phyloP scores from a whole-genome alignment of 1,140 invertebrate genomes.

The Matsumurasca onukii region DNA sequence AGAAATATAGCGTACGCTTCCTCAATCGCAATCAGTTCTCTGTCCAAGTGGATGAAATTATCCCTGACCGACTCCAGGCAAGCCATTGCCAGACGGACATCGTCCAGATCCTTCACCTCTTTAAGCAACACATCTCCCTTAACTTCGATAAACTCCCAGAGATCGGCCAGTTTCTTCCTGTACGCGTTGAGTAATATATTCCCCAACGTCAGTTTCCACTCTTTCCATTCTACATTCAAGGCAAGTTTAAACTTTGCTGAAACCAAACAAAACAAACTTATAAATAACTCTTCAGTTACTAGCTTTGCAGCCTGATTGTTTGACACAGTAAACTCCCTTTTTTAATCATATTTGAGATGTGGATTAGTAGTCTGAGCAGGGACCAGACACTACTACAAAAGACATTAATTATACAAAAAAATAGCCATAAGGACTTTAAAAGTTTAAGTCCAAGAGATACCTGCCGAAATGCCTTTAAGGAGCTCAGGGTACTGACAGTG shows the following conservation, averaged over 20 bases:
- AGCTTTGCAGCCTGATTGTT: too few relatives aligned
- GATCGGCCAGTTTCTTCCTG: conserved; percentile 60
- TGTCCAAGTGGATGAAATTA: conserved; percentile 62
- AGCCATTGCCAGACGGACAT: conserved; percentile 70
- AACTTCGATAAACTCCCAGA: conserved; percentile 68
- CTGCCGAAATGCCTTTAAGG: too few relatives aligned
- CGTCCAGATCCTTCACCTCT: conserved; percentile 68
- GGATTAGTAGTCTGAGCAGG: too few relatives aligned
- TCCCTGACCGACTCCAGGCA: conserved; percentile 73
- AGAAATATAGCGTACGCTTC: conserved; percentile 74
- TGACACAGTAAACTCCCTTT: too few relatives aligned
- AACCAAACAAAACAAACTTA: too few relatives aligned
- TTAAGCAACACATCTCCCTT: conserved; percentile 60
- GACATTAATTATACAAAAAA: too few relatives aligned
- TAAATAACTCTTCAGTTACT: too few relatives aligned
- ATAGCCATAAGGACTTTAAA: too few relatives aligned
- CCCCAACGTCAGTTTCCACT: conserved; percentile 69
- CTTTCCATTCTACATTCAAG: conserved; percentile 65
- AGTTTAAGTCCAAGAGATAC: too few relatives aligned
- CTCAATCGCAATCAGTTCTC: conserved; percentile 71
- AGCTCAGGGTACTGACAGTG: too few relatives aligned
- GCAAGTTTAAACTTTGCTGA: conserved; percentile 68
- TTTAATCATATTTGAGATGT: too few relatives aligned
- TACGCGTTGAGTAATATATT: conserved; percentile 59
- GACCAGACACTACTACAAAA: too few relatives aligned